These are phyloP conservation scores for Xiphydria camelus DNA, from an alignment of 2,888 invertebrate genomes.

Conservation along the genomic window DNA sequence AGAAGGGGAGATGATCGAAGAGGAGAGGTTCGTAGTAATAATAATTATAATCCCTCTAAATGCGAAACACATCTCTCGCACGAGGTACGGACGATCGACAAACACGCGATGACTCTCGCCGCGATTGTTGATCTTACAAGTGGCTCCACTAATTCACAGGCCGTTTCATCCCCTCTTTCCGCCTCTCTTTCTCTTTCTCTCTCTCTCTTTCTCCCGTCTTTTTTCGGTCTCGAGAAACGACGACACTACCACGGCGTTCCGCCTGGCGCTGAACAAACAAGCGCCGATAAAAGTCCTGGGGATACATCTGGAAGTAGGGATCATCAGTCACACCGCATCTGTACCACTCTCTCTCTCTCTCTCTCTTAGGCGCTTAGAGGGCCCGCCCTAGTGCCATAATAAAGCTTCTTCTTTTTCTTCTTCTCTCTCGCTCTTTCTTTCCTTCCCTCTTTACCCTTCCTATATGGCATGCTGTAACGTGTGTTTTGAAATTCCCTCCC, in stretches of 20 bases:
- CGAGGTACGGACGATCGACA: too few relatives aligned
- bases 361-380: too few relatives aligned
- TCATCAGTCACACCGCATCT: constrained; percentile 58
- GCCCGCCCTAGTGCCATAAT: too few relatives aligned
- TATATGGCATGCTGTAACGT: neutral
- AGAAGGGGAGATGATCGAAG: constrained; percentile 2
- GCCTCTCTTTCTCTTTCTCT: constrained; percentile 3
- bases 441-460: too few relatives aligned
- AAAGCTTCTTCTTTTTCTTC: too few relatives aligned
- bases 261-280: constrained; percentile 53
- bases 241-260: neutral
- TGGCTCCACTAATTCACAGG: too few relatives aligned
- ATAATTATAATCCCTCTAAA: too few relatives aligned
- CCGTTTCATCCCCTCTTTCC: neutral
- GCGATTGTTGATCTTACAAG: too few relatives aligned
- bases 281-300: constrained; percentile 55
- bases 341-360: constrained; percentile 41
- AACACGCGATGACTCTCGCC: too few relatives aligned
- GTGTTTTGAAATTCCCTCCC: constrained; percentile 18
- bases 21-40: too few relatives aligned
- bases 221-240: constrained; percentile 1
- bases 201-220: constrained; percentile 2
- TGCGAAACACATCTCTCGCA: too few relatives aligned
- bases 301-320: constrained; percentile 55
- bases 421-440: too few relatives aligned